A percentile compares a stretch with the other conserved stretches of the same genome.
phyloP scores from a whole-genome alignment of 2,113 vertebrate genomes.

The Amphiprion percula region DNA sequence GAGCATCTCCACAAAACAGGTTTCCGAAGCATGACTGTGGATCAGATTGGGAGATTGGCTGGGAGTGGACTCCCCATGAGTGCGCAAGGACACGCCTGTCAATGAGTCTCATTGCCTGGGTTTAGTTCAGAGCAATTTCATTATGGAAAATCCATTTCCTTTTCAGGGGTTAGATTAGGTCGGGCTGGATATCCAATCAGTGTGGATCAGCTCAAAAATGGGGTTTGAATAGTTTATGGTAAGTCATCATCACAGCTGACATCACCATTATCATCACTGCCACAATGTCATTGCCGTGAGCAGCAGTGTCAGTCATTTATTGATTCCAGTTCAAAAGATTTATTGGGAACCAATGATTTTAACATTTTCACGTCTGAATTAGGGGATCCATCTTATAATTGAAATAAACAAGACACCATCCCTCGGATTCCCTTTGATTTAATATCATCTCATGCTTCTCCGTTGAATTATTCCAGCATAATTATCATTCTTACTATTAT shows the following conservation, averaged over 20 bases:
- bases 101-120: constrained; percentile 34
- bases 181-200: constrained; percentile 50
- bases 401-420: neutral
- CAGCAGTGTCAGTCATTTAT: neutral
- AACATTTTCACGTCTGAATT: neutral
- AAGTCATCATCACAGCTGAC: constrained; percentile 24
- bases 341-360: constrained; percentile 1
- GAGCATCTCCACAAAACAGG: constrained; percentile 35
- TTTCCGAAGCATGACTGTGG: constrained; percentile 26
- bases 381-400: neutral
- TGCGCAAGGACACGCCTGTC: constrained; percentile 27
- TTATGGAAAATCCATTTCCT: constrained; percentile 70
- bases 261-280: constrained; percentile 17
- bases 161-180: constrained; percentile 58
- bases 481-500: neutral
- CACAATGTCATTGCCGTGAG: neutral
- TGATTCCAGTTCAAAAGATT: constrained; percentile 19
- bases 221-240: constrained; percentile 27
- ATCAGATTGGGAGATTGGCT: constrained; percentile 8
- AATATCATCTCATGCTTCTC: neutral
- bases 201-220: constrained; percentile 51
- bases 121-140: constrained; percentile 63
- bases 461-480: no score
- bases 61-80: constrained; percentile 22
- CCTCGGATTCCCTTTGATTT: neutral